Percentiles rank a stretch among this genome's conserved stretches.
phyloP scores from a whole-genome alignment of 2,113 vertebrate species.

The Mugil cephalus region DNA sequence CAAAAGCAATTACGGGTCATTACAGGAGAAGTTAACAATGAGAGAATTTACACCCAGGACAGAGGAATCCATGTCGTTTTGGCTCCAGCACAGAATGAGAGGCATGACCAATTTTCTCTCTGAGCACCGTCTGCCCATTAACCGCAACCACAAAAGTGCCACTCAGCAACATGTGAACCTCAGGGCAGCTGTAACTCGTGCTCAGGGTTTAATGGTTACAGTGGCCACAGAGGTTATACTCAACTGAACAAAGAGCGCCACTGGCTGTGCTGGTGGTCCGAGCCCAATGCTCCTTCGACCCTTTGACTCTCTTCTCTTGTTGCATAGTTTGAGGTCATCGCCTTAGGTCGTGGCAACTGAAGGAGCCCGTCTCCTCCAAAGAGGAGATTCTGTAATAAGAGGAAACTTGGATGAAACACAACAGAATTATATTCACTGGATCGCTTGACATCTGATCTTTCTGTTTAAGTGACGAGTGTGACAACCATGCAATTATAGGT shows the following conservation, averaged over 20 bases:
- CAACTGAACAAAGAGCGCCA: conserved; percentile 49
- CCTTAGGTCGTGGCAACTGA: conserved; percentile 14
- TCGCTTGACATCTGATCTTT: conserved; percentile 24
- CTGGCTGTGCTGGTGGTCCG: conserved; percentile 50
- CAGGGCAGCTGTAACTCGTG: conserved; percentile 51
- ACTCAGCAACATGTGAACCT: conserved; percentile 67
- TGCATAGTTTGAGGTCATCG: conserved; percentile 9
- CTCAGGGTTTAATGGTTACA: conserved; percentile 46
- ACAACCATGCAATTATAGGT: conserved; percentile 24
- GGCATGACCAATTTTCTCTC: conserved; percentile 45
- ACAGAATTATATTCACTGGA: conserved; percentile 2
- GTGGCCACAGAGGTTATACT: conserved; percentile 47
- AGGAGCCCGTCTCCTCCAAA: neutral
- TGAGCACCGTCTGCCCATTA: conserved; percentile 37
- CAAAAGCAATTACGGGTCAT: conserved; percentile 1
- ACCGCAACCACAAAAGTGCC: conserved; percentile 70
- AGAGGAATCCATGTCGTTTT: conserved; percentile 52
- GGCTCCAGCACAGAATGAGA: conserved; percentile 29
- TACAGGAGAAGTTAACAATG: conserved; percentile 37
- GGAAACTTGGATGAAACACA: conserved; percentile 12
- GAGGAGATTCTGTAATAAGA: neutral
- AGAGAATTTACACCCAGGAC: conserved; percentile 12
- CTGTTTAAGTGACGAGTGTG: conserved; percentile 12
- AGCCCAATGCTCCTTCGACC: conserved; percentile 22
- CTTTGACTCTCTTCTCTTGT: conserved; percentile 24